phyloP scores from a whole-genome alignment of 2,888 invertebrate species.

The Thymelicus sylvestris region DNA sequence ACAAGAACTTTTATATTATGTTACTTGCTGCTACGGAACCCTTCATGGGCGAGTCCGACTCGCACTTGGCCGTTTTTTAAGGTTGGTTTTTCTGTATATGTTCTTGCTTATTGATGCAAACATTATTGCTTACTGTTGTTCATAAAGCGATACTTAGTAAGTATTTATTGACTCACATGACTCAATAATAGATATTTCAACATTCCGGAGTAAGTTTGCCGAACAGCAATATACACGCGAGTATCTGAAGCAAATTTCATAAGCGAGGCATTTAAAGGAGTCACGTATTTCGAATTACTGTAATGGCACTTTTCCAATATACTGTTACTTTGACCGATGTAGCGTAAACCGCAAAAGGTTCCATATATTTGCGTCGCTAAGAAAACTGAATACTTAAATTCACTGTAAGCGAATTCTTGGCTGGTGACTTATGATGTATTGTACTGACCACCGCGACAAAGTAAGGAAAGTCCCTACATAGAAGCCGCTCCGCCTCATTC shows the following conservation, averaged over 20 bases:
- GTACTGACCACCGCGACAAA: conserved; percentile 59
- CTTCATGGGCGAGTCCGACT: too few species aligned
- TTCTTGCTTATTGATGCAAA: too few species aligned
- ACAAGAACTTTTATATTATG: too few species aligned
- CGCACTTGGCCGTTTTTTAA: too few species aligned
- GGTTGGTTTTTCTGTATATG: too few species aligned
- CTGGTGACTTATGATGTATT: conserved; percentile 71
- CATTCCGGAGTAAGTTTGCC: conserved; percentile 2
- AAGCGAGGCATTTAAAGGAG: conserved; percentile 23
- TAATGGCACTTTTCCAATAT: conserved; percentile 39
- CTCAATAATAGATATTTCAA: conserved; percentile 18
- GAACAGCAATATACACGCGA: conserved; percentile 8
- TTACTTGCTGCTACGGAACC: too few species aligned
- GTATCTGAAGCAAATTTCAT: conserved; percentile 22
- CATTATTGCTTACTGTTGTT: too few species aligned
- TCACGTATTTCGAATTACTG: conserved; percentile 30
- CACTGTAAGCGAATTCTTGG: conserved; percentile 63
- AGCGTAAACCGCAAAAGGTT: conserved; percentile 40
- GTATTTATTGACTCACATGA: too few species aligned
- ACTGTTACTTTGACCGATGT: conserved; percentile 44
- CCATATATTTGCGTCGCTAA: conserved; percentile 55
- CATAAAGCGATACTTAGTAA: background rate
- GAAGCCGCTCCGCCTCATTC: conserved; percentile 12
- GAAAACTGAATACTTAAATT: conserved; percentile 72
- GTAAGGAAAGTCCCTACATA: conserved; percentile 48